Evolutionary conservation across 2,113 vertebrate genomes (phyloP).

Genomic region (Scolopax mira): DNA sequence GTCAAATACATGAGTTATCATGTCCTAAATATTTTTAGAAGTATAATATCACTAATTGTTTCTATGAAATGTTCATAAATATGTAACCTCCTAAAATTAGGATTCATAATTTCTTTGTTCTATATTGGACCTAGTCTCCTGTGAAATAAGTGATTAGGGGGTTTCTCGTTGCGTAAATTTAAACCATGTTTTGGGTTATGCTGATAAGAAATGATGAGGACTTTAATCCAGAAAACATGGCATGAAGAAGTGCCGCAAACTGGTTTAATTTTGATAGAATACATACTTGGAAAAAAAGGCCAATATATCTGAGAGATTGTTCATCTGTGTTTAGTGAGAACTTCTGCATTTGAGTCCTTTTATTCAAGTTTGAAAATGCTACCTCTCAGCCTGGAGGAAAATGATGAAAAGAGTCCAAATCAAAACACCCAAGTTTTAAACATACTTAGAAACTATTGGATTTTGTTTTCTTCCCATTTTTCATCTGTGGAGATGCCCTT

Average conservation of each 20-base stretch:
- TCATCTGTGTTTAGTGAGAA: neutral
- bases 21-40: neutral
- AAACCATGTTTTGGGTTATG: neutral
- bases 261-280: neutral
- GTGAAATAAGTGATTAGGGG: neutral
- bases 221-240: neutral
- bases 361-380: neutral
- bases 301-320: neutral
- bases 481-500: neutral
- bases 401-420: neutral
- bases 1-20: neutral
- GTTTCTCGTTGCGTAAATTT: neutral
- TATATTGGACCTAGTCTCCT: neutral
- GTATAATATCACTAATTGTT: neutral
- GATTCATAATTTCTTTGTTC: neutral
- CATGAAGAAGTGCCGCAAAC: neutral
- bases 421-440: neutral
- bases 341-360: neutral
- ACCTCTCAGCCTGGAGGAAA: neutral
- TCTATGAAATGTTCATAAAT: neutral
- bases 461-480: neutral
- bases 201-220: neutral
- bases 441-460: neutral
- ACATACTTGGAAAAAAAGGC: neutral
- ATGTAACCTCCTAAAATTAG: neutral